Conservation (phyloP, 23 tunicate genomes). For the Trididemnum miniatum region DNA sequence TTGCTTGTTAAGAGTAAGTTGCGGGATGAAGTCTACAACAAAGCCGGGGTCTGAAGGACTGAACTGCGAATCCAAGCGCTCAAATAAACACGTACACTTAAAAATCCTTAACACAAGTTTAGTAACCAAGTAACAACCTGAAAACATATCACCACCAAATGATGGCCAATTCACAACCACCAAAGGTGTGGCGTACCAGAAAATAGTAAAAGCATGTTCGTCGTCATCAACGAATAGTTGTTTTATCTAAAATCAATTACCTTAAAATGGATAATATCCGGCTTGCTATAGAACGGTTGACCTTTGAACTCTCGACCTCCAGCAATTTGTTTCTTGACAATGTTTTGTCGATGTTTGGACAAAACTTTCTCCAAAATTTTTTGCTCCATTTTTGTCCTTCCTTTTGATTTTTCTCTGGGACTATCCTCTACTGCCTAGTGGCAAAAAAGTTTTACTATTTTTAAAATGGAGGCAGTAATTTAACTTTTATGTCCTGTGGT, state of each 20-base stretch:
- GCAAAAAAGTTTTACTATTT: no score
- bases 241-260: slow-evolving; percentile 18
- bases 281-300: slow-evolving; percentile 91
- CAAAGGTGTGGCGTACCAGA: neutral
- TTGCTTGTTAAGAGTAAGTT: no score
- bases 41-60: no score
- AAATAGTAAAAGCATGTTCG: neutral
- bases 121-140: no score
- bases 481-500: no score
- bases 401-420: slow-evolving; percentile 47
- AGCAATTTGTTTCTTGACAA: slow-evolving; percentile 79
- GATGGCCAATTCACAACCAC: neutral
- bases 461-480: no score
- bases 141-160: neutral
- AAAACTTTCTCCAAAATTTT: slow-evolving; percentile 56
- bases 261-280: slow-evolving; percentile 84
- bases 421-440: slow-evolving; percentile 55
- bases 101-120: neutral
- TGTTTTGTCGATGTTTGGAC: slow-evolving; percentile 60
- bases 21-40: no score
- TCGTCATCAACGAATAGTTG: neutral
- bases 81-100: no score
- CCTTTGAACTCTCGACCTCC: slow-evolving; percentile 93
- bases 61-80: no score
- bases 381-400: slow-evolving; percentile 84